Conservation (phyloP, 2,113 vertebrate species). For the Tringa solitaria region DNA sequence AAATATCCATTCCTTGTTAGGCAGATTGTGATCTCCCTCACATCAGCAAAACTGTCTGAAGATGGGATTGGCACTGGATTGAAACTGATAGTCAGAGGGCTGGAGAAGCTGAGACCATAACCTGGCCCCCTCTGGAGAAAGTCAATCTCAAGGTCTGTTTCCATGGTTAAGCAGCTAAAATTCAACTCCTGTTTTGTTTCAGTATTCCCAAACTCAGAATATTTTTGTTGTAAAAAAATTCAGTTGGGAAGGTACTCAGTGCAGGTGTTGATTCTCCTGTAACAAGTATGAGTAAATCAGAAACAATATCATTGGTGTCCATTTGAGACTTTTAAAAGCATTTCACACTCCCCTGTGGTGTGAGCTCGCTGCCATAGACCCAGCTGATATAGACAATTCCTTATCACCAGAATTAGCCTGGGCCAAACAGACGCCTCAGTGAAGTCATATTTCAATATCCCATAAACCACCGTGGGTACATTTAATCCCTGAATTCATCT, state of each 20-base stretch:
- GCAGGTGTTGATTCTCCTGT: not conserved
- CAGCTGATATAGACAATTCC: not conserved
- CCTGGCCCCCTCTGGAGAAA: not conserved
- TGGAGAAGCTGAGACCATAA: not conserved
- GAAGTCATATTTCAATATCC: conserved; percentile 27
- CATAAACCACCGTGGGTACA: not conserved
- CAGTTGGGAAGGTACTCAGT: not conserved
- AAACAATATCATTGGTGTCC: not conserved
- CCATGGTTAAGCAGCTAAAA: not conserved
- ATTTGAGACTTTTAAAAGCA: not conserved
- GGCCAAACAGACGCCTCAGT: not conserved
- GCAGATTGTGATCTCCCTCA: conserved; percentile 33
- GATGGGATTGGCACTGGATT: not conserved
- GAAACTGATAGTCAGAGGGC: not conserved
- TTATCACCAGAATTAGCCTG: not conserved
- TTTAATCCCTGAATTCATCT: conserved; percentile 52
- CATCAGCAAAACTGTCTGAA: conserved; percentile 46
- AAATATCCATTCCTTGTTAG: not conserved
- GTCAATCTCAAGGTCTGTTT: not conserved
- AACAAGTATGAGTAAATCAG: not conserved
- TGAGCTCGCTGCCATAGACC: not conserved
- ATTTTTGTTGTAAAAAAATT: not conserved
- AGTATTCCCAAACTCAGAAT: not conserved
- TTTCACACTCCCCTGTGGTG: not conserved
- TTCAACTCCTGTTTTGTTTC: not conserved